These are phyloP conservation scores for Notamacropus eugenii DNA, from an alignment of 2,797 vertebrate species.

Conservation along the genomic window DNA sequence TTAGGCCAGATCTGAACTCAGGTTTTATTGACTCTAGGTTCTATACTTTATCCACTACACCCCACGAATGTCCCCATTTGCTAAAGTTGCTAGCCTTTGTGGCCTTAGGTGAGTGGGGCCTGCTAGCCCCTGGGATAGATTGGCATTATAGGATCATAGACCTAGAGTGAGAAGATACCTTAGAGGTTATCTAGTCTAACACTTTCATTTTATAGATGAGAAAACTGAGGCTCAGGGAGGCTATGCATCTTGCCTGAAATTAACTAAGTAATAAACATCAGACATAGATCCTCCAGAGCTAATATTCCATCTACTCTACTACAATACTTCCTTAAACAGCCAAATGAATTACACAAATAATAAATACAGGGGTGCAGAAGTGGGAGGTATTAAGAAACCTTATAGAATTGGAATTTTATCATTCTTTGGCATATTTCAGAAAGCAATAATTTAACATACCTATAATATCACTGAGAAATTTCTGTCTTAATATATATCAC, in stretches of 20 bases:
- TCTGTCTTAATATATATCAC: neutral
- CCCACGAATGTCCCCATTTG: neutral
- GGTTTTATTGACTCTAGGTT: neutral
- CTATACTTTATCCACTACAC: too few species aligned
- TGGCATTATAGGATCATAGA: neutral
- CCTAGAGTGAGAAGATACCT: neutral
- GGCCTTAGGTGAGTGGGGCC: neutral
- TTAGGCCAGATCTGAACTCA: rapidly evolving
- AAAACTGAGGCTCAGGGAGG: neutral
- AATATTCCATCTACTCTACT: neutral
- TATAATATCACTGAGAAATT: neutral
- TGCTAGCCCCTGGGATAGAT: neutral
- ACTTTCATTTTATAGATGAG: neutral
- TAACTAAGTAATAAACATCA: neutral
- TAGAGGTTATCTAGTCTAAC: rapidly evolving
- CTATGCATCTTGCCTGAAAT: neutral
- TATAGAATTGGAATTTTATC: neutral
- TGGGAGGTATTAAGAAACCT: neutral
- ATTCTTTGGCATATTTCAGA: neutral
- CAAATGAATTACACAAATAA: neutral
- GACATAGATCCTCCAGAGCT: neutral
- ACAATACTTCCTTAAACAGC: neutral
- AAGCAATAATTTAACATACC: neutral
- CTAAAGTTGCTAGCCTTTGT: neutral
- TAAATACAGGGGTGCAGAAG: neutral